Base-by-base conservation (phyloP, 2,797 vertebrate species). In the Staurois parvus region DNA sequence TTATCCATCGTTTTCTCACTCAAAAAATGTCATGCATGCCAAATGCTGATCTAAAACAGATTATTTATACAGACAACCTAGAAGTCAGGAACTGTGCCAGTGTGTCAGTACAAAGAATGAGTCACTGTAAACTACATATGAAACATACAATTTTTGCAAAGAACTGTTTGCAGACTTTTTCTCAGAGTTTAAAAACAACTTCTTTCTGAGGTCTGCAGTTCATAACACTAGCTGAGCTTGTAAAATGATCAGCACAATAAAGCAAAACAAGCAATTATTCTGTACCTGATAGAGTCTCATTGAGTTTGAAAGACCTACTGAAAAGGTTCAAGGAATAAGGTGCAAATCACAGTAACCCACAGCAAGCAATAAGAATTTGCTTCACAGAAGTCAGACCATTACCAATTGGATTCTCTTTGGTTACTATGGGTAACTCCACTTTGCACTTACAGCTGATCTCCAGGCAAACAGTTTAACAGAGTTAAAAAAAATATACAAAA, bases 91-190 rank as follows among this genome's bases (percentile, higher is more conserved):
- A 13, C 68, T 81, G 45, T 40, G 30, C 67, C 52, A 81, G 67
- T 17, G 45, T 72, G 68, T 81, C 79, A 72, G n/a, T 8, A 30
- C 68, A 34, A 81, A 72, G 45, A 81, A 81, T 72, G 79, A 72
- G 68, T 72, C 79, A 72, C 45, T 72, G 48, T 72, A 72, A 81
- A 72, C 79, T 72, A 28, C 48, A 81, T 81, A 72, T 8, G 26
- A 81, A 59, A 81, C 45, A 72, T 70, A 56, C 68, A 72, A 72
- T 62, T 81, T 81, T 56, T 69, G 48, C 64, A 68, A 69, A 34
- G 26, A 52, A 48, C 9, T 4, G 21, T 79, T 69, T 79, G 45
- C 30, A 79, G 64, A 28, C 24, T 79, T 52, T n/a, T 79, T 40
- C 40, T 79, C 66, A 79, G 21, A 32, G 42, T 67, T 40, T 69